Evolutionary conservation across 2,113 vertebrate genomes (phyloP), one percentile per base, ranked within the genome.

Genomic region (Lamprotornis superbus): DNA sequence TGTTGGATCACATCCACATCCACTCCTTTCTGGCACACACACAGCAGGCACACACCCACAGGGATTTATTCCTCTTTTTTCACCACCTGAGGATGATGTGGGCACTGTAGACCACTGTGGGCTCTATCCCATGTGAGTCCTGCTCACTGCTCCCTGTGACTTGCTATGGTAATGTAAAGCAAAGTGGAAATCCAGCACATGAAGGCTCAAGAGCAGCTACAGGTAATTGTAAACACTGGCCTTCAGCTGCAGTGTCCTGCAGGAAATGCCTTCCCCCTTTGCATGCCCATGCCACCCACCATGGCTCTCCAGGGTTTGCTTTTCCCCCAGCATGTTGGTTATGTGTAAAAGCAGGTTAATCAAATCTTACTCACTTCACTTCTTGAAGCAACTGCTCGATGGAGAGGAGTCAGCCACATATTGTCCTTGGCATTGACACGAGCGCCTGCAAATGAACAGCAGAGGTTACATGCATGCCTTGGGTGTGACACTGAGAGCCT

Each of bases 351-450:
- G 60, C 50, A 90, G 55, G n/a, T 46, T 47, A 78, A 92, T 31
- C 44, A 67, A 61, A 77, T 28, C 75, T 76, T 83, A 98, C 97
- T 98, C 95, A 99, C 99, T 98, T 99, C 99, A 40, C 99, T 99
- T 87, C 99, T 98, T 73, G 99, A 99, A 69, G 99, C 99, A 87
- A 99, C 99, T 5, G 99, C 99, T 11, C 99, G 98, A 95, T 99
- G 99, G 37, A 99, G 98, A 60, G 99, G 99, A 49, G 99, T 99
- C 96, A 99, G 98, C 99, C 99, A 99, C 99, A 99, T 99, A 68
- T 98, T 99, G 92, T 99, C 99, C 98, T 99, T 99, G 97, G 99
- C 99, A 86, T 99, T 99, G 57, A 99, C 99, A 56, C 99, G 98
- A 47, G 99, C 99, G 3, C 99, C 99, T 99, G 97, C 80, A 97